Percentiles rank a stretch among this genome's conserved stretches.
Conservation (phyloP, 2,888 invertebrate species). For the Notocelia uddmanniana region DNA sequence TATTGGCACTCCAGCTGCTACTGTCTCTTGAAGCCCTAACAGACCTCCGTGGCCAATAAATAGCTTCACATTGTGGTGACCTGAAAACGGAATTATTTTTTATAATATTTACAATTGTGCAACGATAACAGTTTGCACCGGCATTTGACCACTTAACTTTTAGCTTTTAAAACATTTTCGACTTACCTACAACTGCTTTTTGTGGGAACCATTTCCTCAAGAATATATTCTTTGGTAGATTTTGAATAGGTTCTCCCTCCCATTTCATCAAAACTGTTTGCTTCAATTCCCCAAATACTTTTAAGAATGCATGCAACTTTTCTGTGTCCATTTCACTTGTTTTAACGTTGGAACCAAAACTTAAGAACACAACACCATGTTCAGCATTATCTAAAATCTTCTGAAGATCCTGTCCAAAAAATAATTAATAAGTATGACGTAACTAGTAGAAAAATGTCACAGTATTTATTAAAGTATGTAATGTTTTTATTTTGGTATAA, state of each 20-base stretch:
- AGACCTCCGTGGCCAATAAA: slow-evolving; percentile 78
- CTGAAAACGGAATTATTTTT: slow-evolving; percentile 52
- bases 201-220: slow-evolving; percentile 83
- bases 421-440: not conserved
- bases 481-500: too few species aligned
- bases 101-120: not conserved
- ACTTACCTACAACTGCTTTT: slow-evolving; percentile 73
- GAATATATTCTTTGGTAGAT: slow-evolving; percentile 73
- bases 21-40: slow-evolving; percentile 73
- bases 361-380: slow-evolving; percentile 61
- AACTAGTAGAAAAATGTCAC: too few species aligned
- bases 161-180: not conserved
- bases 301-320: slow-evolving; percentile 56
- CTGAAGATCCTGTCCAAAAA: slow-evolving; percentile 57
- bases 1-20: slow-evolving; percentile 72
- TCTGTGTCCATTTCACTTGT: slow-evolving; percentile 56
- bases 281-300: slow-evolving; percentile 73
- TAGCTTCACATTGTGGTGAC: slow-evolving; percentile 71
- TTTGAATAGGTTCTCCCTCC: slow-evolving; percentile 69
- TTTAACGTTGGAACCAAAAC: slow-evolving; percentile 64
- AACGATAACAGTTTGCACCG: not conserved
- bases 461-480: too few species aligned
- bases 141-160: not conserved
- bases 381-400: slow-evolving; percentile 56
- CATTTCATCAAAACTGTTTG: slow-evolving; percentile 84